Evolutionary conservation across 2,797 vertebrate genomes (phyloP), one percentile per base, ranked within the genome.

Genomic region (Lerista edwardsae): DNA sequence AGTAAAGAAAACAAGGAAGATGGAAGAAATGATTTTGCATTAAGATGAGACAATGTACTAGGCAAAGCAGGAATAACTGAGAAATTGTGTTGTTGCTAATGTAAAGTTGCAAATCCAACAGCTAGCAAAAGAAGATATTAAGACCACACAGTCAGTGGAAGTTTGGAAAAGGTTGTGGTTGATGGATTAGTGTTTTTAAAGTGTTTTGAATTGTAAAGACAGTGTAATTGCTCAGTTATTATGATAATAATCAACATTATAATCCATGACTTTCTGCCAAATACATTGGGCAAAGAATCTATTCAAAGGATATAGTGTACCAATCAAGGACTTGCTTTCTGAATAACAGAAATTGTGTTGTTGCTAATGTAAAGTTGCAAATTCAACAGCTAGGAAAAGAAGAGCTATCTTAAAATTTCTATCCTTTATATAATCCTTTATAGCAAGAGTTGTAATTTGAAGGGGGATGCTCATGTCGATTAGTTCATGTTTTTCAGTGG

Each of bases 171-270:
- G 67, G 57, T 57, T 89, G 72, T 69, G 51, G 72, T 44, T 82
- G 39, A 78, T 86, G 84, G 82, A 83, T 90, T 83, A n/a, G 36
- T 0, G 1, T 86, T 89, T 90, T 90, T 75, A 67, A 36, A 83
- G 59, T 4, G 23, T 88, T 93, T 91, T 90, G 81, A 88, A 89
- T 79, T 83, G 81, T 79, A 88, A 90, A 83, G 73, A 2, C 47
- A 36, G 17, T 25, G 19, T 92, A 91, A 92, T 91, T 91, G 75
- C 68, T 86, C 83, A 77, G 79, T 85, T n/a, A 88, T 92, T 90
- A 88, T 80, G 72, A 75, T 73, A 71, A 77, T 83, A 27, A 39
- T 4, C 36, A 87, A 61, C 82, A 15, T 67, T 65, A 65, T 14
- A 5, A 86, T 41, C 80, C 71, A 21, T 64, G 86, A 86, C 79